Conservation (phyloP, 2,113 vertebrate species). For the Hyla sarda region DNA sequence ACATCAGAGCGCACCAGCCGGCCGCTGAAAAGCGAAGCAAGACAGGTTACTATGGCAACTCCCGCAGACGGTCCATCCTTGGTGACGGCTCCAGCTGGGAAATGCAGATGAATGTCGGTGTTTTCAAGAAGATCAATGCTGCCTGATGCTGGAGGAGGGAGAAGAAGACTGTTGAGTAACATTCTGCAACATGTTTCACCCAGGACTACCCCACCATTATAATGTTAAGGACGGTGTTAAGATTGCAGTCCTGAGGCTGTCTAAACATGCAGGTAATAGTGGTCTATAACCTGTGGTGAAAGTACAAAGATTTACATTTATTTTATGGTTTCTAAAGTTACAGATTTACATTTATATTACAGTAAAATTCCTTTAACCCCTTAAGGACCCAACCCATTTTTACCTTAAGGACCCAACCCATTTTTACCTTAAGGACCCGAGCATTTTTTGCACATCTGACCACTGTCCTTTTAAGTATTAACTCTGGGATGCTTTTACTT, state of each 20-base stretch:
- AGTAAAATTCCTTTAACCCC: too few species aligned
- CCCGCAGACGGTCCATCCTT: constrained; percentile 98
- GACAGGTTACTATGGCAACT: constrained; percentile 96
- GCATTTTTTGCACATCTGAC: too few species aligned
- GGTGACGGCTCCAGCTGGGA: constrained; percentile 96
- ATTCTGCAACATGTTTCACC: background rate
- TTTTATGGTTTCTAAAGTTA: too few species aligned
- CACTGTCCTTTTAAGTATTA: too few species aligned
- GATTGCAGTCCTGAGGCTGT: background rate
- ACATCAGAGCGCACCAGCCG: constrained; percentile 92
- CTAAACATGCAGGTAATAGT: background rate
- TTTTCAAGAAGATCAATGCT: constrained; percentile 93
- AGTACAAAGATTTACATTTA: too few species aligned
- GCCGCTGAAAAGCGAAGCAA: constrained; percentile 94
- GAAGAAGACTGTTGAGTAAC: background rate
- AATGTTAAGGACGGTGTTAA: background rate
- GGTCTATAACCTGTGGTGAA: too few species aligned
- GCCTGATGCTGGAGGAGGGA: constrained; percentile 81
- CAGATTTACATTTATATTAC: too few species aligned
- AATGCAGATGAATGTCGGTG: constrained; percentile 99
- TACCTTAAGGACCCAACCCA: too few species aligned
- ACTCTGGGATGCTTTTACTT: too few species aligned
- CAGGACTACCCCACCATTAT: background rate
- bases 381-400: too few species aligned
- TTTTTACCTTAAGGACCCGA: too few species aligned